Base-by-base conservation (phyloP, 2,113 vertebrate species). In the Poecilia latipinna region DNA sequence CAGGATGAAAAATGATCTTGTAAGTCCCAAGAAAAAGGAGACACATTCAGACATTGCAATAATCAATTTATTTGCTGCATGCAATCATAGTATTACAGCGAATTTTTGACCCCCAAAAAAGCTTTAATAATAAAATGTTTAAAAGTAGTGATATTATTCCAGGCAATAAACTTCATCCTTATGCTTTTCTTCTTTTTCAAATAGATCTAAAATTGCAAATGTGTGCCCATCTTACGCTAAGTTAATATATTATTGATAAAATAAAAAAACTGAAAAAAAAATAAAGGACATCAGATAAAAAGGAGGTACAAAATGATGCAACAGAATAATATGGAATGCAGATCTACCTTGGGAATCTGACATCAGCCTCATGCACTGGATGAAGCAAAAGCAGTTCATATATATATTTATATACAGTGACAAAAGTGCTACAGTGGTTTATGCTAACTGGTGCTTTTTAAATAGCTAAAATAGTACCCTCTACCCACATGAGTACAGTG, bases 361-460 rank as follows among this genome's bases (percentile, higher is more conserved):
- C 81, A 82, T 85, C 85, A 77, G 69, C 76, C 74, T 82, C 77
- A 72, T 76, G 75, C 71, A 80, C 62, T 73, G 76, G 74, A 83
- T 28, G 83, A 74, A 88, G 83, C 65, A 74, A 85, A 77, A 82
- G 77, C 77, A 80, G 72, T 87, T 88, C 75, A 87, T 93, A 8
- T 57, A 93, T 91, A 86, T 92, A 92, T 93, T 7, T 54, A 93
- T 91, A 86, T 92, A 92, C 90, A 93, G 83, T 92, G 87, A 83
- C 87, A 91, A 91, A 93, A 92, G 92, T 92, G 90, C 90, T 87
- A 89, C 80, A 88, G 83, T 89, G 84, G 86, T 89, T 89, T 87
- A 89, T 75, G 78, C 83, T 71, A 88, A 88, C 81, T 88, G 86
- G 89, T 93, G 90, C 81, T 86, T 91, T 88, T 92, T 91, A 93